phyloP scores from a whole-genome alignment of 2,797 vertebrate species.

The Acipenser transmontanus region DNA sequence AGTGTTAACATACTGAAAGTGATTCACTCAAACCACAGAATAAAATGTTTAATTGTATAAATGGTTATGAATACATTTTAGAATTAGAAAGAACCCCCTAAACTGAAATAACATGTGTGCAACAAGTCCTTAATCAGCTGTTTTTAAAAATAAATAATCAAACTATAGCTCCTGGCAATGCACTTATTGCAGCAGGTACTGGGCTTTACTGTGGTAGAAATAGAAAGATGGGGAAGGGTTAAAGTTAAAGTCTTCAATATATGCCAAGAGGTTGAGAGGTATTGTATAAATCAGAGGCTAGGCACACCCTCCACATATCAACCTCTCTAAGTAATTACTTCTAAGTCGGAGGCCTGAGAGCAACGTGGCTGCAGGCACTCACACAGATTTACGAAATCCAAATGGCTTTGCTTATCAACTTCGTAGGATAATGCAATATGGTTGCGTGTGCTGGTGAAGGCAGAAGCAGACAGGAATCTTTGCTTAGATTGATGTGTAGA shows the following conservation, averaged over 20 bases:
- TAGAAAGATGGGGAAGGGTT: constrained; percentile 7
- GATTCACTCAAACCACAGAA: too few species aligned
- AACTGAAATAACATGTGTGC: too few species aligned
- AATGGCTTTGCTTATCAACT: constrained; percentile 34
- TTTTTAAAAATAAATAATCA: too few species aligned
- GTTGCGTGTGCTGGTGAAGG: constrained; percentile 21
- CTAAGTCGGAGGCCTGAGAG: background rate
- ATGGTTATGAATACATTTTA: too few species aligned
- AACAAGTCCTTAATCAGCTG: too few species aligned
- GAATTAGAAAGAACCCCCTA: too few species aligned
- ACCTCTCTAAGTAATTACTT: constrained; percentile 19
- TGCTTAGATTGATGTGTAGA: constrained; percentile 8
- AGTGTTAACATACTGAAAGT: too few species aligned
- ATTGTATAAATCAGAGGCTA: constrained; percentile 12
- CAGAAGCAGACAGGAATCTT: constrained; percentile 19
- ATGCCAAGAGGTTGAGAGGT: constrained; percentile 10
- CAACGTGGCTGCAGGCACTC: background rate
- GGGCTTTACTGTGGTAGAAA: too few species aligned
- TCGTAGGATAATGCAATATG: constrained; percentile 18
- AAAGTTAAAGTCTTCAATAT: constrained; percentile 22
- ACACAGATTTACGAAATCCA: constrained; percentile 23
- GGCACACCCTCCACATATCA: constrained; percentile 10
- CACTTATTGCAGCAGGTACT: too few species aligned
- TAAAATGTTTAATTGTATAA: too few species aligned
- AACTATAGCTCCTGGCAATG: too few species aligned